Percentiles rank a stretch among this genome's conserved stretches.
Conservation (phyloP, 2,113 vertebrate genomes). For the Pangasianodon hypophthalmus region DNA sequence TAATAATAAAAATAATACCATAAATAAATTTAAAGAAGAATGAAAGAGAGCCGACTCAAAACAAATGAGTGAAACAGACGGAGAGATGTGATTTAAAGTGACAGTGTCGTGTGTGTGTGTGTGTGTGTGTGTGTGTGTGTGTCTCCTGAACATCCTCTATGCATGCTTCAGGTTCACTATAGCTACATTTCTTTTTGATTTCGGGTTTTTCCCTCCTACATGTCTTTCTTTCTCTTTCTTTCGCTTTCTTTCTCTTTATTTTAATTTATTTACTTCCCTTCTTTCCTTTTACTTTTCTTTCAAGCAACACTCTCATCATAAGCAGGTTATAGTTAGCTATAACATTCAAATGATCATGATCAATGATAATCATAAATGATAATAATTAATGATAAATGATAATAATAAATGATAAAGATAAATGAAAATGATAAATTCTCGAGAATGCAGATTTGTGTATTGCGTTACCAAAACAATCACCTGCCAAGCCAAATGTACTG, state of each 20-base stretch:
- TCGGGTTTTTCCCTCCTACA: neutral
- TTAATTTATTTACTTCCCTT: neutral
- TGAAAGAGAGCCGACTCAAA: slow-evolving; percentile 57
- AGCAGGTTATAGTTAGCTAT: neutral
- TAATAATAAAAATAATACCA: neutral
- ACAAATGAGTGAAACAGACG: slow-evolving; percentile 55
- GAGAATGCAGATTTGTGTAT: neutral
- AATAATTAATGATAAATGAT: neutral
- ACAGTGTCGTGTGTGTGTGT: slow-evolving; percentile 57
- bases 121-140: neutral
- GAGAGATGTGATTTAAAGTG: slow-evolving; percentile 73
- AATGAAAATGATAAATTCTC: neutral
- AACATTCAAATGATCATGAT: too few species aligned
- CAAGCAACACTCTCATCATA: neutral
- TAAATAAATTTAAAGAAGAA: slow-evolving; percentile 5
- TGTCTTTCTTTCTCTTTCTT: neutral
- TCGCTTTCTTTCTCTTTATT: neutral
- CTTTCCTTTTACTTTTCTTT: neutral
- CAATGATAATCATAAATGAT: neutral
- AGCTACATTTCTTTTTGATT: neutral
- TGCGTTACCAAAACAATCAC: neutral
- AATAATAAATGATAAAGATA: neutral
- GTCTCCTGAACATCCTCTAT: slow-evolving; percentile 53
- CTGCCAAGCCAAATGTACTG: neutral
- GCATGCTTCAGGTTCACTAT: neutral